Base-by-base conservation (phyloP, 2,113 vertebrate genomes). In the Myocastor coypus region DNA sequence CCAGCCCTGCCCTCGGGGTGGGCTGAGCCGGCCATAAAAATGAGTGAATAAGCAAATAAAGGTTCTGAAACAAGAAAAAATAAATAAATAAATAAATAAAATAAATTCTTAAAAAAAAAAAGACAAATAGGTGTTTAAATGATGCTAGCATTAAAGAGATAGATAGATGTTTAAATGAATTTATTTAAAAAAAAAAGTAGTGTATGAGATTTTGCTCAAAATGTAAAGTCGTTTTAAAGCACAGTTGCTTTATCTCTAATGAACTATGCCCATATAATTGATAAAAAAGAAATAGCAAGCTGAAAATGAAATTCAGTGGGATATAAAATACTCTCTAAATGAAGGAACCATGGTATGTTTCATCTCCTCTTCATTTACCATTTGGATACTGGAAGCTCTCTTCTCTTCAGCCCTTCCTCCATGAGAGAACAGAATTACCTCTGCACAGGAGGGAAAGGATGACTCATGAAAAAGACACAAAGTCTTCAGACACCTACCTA, bases 391-490 rank as follows among this genome's bases (percentile, higher is more conserved):
- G 46, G 7, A 9, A 87, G 90, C 82, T 63, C 11, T 52, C 16
- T 77, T 88, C 16, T 69, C 24, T 7, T 92, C 78, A 83, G 26
- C 83, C 91, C 50, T 14, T 94, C 20, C 28, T 85, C 13, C 59
- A 1, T 34, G 13, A 20, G 5, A 90, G 5, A 87, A 81, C 0
- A 83, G 30, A 87, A 71, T 28, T 55, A 10, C 66, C 91, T 66
- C 30, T 83, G 73, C 68, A 78, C 73, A 82, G 63, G 3, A 80
- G 20, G 26, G 19, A 11, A 73, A 32, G 9, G 17, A 7, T 42
- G 37, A 61, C 8, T 88, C n/a, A 42, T 37, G n/a, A 71, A 91
- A 96, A 73, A 85, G 42, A 86, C 32, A 32, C 30, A 85, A 87
- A 71, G 5, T 0, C 4, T 68, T 92, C 50, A 20, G 3, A 83